phyloP scores from a whole-genome alignment of 2,113 vertebrate genomes.

The Boulengerochromis microlepis region DNA sequence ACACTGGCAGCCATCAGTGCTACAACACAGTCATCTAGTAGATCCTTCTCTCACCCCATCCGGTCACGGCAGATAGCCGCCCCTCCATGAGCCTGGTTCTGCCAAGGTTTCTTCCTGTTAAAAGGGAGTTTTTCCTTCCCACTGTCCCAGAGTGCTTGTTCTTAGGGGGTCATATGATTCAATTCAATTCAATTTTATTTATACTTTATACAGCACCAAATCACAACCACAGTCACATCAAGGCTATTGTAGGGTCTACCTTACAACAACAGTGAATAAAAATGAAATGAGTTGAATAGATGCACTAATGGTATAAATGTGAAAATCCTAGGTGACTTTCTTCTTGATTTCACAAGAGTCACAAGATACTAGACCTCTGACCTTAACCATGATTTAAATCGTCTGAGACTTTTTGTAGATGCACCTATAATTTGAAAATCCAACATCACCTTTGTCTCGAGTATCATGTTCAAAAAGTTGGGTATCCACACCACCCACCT shows the following conservation, averaged over 20 bases:
- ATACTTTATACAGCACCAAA: background rate
- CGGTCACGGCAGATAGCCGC: accelerated
- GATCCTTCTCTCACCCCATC: background rate
- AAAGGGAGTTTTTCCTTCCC: background rate
- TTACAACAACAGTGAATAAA: background rate
- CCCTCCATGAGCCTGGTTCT: background rate
- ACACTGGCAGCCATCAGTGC: background rate
- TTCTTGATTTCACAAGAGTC: background rate
- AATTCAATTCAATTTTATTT: background rate
- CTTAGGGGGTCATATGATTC: background rate
- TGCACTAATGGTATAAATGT: background rate
- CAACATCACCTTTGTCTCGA: background rate
- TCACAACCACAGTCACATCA: background rate
- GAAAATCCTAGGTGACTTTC: background rate
- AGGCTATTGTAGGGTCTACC: background rate
- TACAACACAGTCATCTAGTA: background rate
- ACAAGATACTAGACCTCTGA: background rate
- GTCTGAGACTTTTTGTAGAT: background rate
- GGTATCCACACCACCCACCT: background rate
- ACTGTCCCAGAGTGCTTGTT: background rate
- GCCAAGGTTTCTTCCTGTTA: background rate
- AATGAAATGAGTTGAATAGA: background rate
- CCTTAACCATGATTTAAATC: background rate
- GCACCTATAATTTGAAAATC: background rate
- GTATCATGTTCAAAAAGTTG: background rate